phyloP scores from a whole-genome alignment of 2,797 vertebrate species.

The Urophycis tenuis region DNA sequence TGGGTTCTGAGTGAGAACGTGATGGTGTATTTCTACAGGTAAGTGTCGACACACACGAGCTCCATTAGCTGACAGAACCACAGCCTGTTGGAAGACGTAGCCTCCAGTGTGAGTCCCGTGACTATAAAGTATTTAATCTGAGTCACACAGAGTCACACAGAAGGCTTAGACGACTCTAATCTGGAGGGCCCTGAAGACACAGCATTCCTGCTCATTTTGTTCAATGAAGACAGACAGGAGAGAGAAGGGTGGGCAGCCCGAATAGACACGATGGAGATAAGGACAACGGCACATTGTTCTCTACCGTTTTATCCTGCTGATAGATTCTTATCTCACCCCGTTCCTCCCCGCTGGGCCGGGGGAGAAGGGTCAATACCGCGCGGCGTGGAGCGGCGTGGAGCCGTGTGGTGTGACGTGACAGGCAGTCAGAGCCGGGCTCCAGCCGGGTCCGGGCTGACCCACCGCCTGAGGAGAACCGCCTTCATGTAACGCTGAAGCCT shows the following conservation, averaged over 20 bases:
- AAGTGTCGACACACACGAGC: conserved; percentile 27
- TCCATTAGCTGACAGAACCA: conserved; percentile 32
- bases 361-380: neutral
- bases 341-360: conserved; percentile 1
- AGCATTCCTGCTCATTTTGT: conserved; percentile 33
- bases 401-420: no score
- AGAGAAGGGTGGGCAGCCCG: neutral
- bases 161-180: conserved; percentile 36
- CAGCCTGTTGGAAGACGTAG: conserved; percentile 39
- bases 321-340: conserved; percentile 27
- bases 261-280: conserved; percentile 21
- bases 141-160: conserved; percentile 16
- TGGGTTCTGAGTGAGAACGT: neutral
- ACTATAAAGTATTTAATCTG: conserved; percentile 47
- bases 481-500: no score
- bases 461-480: no score
- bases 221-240: conserved; percentile 31
- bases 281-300: conserved; percentile 22
- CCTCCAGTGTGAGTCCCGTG: conserved; percentile 31
- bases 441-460: no score
- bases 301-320: conserved; percentile 27
- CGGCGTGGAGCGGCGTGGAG: no score
- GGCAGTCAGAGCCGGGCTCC: no score
- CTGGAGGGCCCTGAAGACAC: conserved; percentile 29
- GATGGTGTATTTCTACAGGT: conserved; percentile 39